phyloP scores from a whole-genome alignment of 2,113 vertebrate species.

The Myxocyprinus asiaticus region DNA sequence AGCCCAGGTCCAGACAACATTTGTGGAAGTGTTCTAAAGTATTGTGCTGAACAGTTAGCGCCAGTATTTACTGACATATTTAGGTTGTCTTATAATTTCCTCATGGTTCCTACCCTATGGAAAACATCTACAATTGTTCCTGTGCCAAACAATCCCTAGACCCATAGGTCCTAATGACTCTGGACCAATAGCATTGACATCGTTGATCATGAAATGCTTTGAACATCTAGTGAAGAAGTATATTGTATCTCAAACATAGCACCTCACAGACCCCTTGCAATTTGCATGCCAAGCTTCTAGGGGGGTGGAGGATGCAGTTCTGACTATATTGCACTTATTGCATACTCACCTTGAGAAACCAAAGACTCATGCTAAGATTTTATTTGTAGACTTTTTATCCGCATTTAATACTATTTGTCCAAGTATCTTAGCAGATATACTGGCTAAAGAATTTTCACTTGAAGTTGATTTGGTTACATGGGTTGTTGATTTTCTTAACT shows the following conservation, averaged over 20 bases:
- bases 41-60: no score
- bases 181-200: neutral
- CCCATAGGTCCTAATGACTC: neutral
- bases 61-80: no score
- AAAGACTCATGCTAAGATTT: neutral
- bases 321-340: neutral
- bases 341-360: conserved; percentile 1
- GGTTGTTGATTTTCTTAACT: no score
- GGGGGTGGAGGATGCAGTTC: neutral
- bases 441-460: no score
- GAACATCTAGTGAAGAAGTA: neutral
- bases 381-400: neutral
- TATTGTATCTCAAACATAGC: neutral
- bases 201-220: neutral
- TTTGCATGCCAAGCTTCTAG: neutral
- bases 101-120: no score
- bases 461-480: no score
- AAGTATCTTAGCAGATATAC: no score
- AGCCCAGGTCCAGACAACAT: no score
- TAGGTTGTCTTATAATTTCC: no score
- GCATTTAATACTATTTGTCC: no score
- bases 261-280: neutral
- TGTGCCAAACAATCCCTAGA: neutral
- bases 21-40: no score
- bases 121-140: no score